These are phyloP conservation scores for Conistra vaccinii DNA, from an alignment of 2,888 invertebrate genomes.

Conservation along the genomic window DNA sequence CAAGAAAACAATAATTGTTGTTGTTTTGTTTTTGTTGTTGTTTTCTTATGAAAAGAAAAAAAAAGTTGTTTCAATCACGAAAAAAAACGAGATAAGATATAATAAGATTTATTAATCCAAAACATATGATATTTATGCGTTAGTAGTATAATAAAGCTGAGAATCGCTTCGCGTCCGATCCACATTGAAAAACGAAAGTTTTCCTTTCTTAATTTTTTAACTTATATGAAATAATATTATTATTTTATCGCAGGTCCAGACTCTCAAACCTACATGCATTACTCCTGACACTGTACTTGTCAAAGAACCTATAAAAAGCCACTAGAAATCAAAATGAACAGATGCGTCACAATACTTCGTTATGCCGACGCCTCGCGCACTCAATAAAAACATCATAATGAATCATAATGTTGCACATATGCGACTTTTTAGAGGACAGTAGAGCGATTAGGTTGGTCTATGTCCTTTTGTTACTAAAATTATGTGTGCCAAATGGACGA, in stretches of 20 bases:
- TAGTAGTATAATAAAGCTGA: not conserved
- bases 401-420: conserved; percentile 68
- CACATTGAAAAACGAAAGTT: too few relatives aligned
- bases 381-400: conserved; percentile 75
- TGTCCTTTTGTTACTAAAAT: conserved; percentile 28
- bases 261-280: conserved; percentile 1
- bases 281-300: conserved; percentile 42
- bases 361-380: conserved; percentile 70
- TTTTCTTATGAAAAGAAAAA: too few relatives aligned
- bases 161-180: not conserved
- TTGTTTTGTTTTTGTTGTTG: too few relatives aligned
- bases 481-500: conserved; percentile 20
- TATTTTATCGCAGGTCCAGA: not conserved
- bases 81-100: not conserved
- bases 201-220: too few relatives aligned
- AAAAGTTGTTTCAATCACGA: too few relatives aligned
- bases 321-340: conserved; percentile 74
- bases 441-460: conserved; percentile 31
- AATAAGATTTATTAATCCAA: too few relatives aligned
- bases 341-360: conserved; percentile 86
- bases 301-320: conserved; percentile 76
- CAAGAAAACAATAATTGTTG: too few relatives aligned
- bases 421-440: conserved; percentile 61
- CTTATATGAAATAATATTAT: too few relatives aligned
- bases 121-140: too few relatives aligned